Evolutionary conservation across 2,113 vertebrate genomes (phyloP).

Genomic region (Scopus umbretta): DNA sequence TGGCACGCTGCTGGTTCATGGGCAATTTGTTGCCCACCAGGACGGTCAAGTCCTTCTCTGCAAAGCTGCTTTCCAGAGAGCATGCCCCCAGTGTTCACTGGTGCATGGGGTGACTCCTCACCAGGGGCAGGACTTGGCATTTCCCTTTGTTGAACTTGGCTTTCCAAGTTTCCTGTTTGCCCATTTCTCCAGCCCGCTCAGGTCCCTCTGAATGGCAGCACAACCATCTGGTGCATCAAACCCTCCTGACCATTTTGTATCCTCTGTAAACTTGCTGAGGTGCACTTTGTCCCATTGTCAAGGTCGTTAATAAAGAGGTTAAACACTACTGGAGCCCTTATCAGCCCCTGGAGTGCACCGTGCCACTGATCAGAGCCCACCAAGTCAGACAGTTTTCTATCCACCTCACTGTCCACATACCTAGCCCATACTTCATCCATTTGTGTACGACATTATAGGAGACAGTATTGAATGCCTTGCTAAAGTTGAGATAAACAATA

Average conservation of each 20-base stretch:
- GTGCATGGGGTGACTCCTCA: background rate
- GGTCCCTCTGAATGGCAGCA: background rate
- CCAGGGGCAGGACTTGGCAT: background rate
- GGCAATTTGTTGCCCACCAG: background rate
- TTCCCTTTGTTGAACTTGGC: background rate
- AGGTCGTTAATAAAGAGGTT: background rate
- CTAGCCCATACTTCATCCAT: background rate
- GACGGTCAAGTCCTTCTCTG: background rate
- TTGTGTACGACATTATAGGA: background rate
- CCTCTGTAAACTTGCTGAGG: background rate
- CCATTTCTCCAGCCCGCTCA: background rate
- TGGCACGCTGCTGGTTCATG: background rate
- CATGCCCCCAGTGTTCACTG: accelerated
- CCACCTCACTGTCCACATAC: background rate
- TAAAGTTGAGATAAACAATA: background rate
- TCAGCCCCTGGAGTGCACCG: background rate
- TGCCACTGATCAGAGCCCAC: accelerated
- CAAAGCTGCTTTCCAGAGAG: background rate
- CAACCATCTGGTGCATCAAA: background rate
- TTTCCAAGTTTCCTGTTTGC: background rate
- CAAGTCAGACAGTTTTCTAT: background rate
- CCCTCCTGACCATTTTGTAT: background rate
- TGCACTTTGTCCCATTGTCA: background rate
- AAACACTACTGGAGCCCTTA: background rate
- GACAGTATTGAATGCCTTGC: background rate